Conservation (phyloP, 2,797 vertebrate genomes). For the Podarcis siculus region DNA sequence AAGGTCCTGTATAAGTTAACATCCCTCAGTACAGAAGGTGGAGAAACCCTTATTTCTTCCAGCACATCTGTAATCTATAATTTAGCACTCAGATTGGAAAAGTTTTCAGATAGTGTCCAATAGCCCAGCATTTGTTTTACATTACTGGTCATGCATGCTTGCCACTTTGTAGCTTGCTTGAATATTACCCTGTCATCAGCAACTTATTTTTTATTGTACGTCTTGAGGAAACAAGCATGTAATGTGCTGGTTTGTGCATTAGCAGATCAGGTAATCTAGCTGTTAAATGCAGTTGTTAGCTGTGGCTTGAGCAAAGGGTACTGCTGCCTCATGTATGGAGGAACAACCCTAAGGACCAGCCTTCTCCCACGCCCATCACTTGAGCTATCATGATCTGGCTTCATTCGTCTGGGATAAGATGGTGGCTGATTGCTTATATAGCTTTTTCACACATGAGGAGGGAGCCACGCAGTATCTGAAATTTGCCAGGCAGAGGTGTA, state of each 20-base stretch:
- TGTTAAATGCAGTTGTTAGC: slow-evolving; percentile 59
- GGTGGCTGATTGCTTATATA: not conserved
- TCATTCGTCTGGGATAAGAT: not conserved
- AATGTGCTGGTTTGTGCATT: slow-evolving; percentile 66
- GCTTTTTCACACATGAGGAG: not conserved
- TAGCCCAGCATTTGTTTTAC: slow-evolving; percentile 42
- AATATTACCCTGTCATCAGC: slow-evolving; percentile 29
- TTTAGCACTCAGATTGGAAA: not conserved
- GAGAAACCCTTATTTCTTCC: not conserved
- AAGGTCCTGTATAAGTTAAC: not conserved
- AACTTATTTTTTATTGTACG: slow-evolving; percentile 38
- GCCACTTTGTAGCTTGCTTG: not conserved
- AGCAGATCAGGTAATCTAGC: slow-evolving; percentile 56
- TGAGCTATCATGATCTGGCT: not conserved
- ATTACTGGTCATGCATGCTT: slow-evolving; percentile 24
- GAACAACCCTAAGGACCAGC: not conserved
- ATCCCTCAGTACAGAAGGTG: not conserved
- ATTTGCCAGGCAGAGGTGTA: too few species aligned
- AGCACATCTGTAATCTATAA: not conserved
- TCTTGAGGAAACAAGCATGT: slow-evolving; percentile 63
- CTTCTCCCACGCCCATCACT: not conserved
- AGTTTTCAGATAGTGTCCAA: slow-evolving; percentile 11
- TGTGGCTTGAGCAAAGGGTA: slow-evolving; percentile 47
- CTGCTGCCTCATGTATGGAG: slow-evolving; percentile 46
- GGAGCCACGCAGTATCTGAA: not conserved